Base-by-base conservation (phyloP, 1,140 invertebrate species). In the Drosophila pachea region DNA sequence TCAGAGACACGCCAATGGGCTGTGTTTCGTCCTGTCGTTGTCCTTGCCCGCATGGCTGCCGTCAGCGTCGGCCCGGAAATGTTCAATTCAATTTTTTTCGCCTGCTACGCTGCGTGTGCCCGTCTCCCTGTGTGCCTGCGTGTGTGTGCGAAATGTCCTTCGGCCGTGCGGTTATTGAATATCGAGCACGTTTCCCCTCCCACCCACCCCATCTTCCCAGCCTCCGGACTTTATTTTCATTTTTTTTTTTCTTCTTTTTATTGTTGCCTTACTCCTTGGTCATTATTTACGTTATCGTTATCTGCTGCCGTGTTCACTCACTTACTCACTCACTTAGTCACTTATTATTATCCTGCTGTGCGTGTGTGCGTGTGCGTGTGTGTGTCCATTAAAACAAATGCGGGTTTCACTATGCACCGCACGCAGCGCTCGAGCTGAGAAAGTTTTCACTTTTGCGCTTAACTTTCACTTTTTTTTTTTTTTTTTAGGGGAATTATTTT, bases 51-150 rank as follows among this genome's bases (percentile, higher is more conserved):
- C 78, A 74, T 73, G 73, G 68, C 67, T 71, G 62, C 74, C 77
- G 64, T 47, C 42, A 48, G 33, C 50, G 31, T 74, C 45, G 49
- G 54, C 40, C 76, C 60, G 79, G 79, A 84, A 74, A 81, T 84
- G 79, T 86, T 84, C 79, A 84, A 84, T 86, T 81, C 81, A 81
- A 84, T 84, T 84, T 86, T 86, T 84, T 79, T 43, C 59, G 38
- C 52, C 55, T 33, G 35, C 4, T 33, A 32, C 35, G 48, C 8
- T 5, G 29, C 35, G 16, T 12, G 0, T 11, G 12, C 16, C 16
- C 4, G 8, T 8, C 7, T 12, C 8, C 5, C 5, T 7, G 42
- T 14, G n/a, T 14, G 12, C n/a, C n/a, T 22, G 45, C 6, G 9
- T 42, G 16, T 14, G 42, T 38, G 56, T 63, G 48, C 49, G 16